Evolutionary conservation across 2,113 vertebrate genomes (phyloP), one percentile per base, ranked within the genome.

Genomic region (Xyliphius kryptos): DNA sequence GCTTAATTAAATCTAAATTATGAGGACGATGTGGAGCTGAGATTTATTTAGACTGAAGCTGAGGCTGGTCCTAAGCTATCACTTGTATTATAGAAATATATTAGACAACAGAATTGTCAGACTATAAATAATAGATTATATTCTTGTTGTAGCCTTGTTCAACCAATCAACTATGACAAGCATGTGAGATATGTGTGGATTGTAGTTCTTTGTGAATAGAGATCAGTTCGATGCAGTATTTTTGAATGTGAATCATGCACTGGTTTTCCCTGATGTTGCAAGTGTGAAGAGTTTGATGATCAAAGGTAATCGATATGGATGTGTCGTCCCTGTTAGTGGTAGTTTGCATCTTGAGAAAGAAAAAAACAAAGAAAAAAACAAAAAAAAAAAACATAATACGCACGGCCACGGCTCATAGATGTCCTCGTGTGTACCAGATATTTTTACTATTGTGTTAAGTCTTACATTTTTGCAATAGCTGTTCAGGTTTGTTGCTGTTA

Each of bases 21-120:
- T 37, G 19, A 40, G 15, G 3, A 22, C 3, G 15, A 7, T 38
- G 21, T 10, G 13, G 17, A 32, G 20, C 55, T 55, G 12, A 22
- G 21, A 56, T 58, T 9, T 67, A 20, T 52, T 44, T 38, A 44
- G 66, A 69, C 61, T 73, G 56, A 69, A 61, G 66, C 61, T 65
- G 14, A 69, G 61, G 66, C 66, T 68, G 71, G 71, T 52, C 67
- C 66, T 53, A 63, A 53, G 70, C 57, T 68, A 43, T 44, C 16
- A 22, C 14, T 50, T 17, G 61, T 61, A 44, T 51, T 60, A 20
- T 56, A 50, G 13, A 60, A 16, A 63, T 21, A 19, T 46, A 32
- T 38, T 62, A 32, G 20, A 68, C 48, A 61, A 61, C 36, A 70
- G 9, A 47, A 59, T 38, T 9, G 3, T 49, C 9, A 57, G 46